Conservation (phyloP, 2,888 invertebrate genomes). For the Parochlus steinenii region DNA sequence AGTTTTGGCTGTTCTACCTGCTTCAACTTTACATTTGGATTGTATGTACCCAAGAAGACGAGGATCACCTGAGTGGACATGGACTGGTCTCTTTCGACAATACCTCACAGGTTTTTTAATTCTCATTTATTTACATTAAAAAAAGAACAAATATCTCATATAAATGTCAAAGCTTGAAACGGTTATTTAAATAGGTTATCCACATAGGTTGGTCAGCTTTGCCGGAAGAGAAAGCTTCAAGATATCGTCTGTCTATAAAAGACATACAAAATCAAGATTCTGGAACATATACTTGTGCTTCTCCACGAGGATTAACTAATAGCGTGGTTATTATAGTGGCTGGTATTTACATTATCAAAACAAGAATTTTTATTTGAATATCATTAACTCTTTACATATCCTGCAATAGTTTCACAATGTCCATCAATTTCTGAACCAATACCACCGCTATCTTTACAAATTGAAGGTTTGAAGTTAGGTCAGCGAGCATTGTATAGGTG, state of each 20-base stretch:
- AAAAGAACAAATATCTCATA: no score
- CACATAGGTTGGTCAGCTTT: conserved; percentile 31
- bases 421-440: conserved; percentile 42
- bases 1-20: conserved; percentile 62
- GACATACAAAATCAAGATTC: conserved; percentile 71
- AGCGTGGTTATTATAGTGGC: conserved; percentile 40
- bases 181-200: no score
- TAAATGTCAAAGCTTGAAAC: no score
- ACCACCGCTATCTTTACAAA: conserved; percentile 46
- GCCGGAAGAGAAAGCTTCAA: conserved; percentile 51
- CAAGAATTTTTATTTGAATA: background rate
- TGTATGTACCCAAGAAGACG: conserved; percentile 59
- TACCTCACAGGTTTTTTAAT: conserved; percentile 59
- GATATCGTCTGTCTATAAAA: conserved; percentile 64
- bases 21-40: conserved; percentile 63
- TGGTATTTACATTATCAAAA: conserved; percentile 37
- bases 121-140: no score
- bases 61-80: conserved; percentile 77
- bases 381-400: conserved; percentile 3
- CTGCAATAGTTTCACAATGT: conserved; percentile 40
- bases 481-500: conserved; percentile 67
- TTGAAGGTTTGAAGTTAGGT: conserved; percentile 64
- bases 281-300: conserved; percentile 69
- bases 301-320: conserved; percentile 57
- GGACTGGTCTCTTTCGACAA: conserved; percentile 65